Evolutionary conservation across 2,797 vertebrate species (phyloP).

Genomic region (Brotula barbata): DNA sequence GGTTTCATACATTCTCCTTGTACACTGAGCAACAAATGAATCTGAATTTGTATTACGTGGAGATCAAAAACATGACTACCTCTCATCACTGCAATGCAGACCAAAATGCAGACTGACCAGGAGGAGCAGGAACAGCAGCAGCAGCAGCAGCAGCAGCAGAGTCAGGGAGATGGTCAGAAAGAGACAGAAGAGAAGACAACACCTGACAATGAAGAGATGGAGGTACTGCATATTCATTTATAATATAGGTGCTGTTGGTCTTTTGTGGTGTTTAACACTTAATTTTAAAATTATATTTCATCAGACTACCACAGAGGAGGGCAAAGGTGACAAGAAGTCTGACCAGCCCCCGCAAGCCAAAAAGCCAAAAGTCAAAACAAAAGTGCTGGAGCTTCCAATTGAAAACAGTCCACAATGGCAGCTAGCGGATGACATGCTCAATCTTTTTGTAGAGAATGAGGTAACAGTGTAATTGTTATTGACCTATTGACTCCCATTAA

Average conservation of each 20-base stretch:
- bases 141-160: slow-evolving; percentile 73
- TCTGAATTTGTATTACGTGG: too few relatives aligned
- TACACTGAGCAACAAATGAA: not conserved
- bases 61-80: too few relatives aligned
- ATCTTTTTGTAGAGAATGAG: slow-evolving; percentile 96
- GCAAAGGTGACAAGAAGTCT: slow-evolving; percentile 91
- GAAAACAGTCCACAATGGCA: slow-evolving; percentile 96
- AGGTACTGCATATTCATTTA: slow-evolving; percentile 84
- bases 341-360: slow-evolving; percentile 97
- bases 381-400: slow-evolving; percentile 92
- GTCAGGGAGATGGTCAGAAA: slow-evolving; percentile 77
- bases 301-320: slow-evolving; percentile 78
- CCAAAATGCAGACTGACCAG: slow-evolving; percentile 96
- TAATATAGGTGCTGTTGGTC: not conserved
- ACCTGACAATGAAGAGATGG: slow-evolving; percentile 94
- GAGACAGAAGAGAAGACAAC: slow-evolving; percentile 86
- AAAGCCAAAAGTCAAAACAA: slow-evolving; percentile 99
- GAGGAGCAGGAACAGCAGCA: slow-evolving; percentile 85
- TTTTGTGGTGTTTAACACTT: not conserved
- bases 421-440: slow-evolving; percentile 90
- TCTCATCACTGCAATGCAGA: slow-evolving; percentile 49
- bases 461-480: slow-evolving; percentile 65
- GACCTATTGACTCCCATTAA: not conserved
- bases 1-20: not conserved
- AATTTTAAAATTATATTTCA: not conserved